Evolutionary conservation across 2,113 vertebrate genomes (phyloP).

Genomic region (Dipodomys spectabilis): DNA sequence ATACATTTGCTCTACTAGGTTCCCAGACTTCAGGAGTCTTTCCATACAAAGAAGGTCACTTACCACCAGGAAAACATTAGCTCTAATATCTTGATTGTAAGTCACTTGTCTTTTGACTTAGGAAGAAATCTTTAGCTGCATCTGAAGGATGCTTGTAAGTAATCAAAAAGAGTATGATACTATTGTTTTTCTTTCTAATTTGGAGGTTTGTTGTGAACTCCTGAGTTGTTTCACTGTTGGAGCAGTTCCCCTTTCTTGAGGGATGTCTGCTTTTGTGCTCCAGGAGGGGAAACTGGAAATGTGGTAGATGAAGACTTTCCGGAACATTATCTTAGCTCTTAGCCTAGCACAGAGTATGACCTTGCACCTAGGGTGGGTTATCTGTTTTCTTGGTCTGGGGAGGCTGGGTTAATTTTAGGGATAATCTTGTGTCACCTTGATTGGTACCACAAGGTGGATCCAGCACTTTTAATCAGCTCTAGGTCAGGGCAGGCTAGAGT

Average conservation of each 20-base stretch:
- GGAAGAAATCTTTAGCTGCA: not conserved
- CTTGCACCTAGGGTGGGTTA: not conserved
- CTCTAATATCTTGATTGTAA: not conserved
- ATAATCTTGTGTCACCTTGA: not conserved
- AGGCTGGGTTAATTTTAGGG: conserved; percentile 21
- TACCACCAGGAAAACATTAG: not conserved
- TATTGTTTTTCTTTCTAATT: not conserved
- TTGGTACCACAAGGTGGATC: not conserved
- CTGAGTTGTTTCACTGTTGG: not conserved
- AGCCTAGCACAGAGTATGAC: not conserved
- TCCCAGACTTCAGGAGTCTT: not conserved
- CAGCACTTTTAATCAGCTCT: not conserved
- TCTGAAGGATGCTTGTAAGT: not conserved
- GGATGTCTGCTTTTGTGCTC: not conserved
- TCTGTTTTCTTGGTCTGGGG: not conserved
- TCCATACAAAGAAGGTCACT: not conserved
- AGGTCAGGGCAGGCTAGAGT: not conserved
- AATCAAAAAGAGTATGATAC: not conserved
- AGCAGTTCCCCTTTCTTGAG: not conserved
- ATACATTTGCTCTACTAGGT: not conserved
- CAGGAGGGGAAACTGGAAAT: not conserved
- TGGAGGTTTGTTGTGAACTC: not conserved
- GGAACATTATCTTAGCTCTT: not conserved
- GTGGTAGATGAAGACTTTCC: not conserved
- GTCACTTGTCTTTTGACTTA: not conserved